Conservation (phyloP, 23 tunicate genomes). For the Aplidium turbinatum region DNA sequence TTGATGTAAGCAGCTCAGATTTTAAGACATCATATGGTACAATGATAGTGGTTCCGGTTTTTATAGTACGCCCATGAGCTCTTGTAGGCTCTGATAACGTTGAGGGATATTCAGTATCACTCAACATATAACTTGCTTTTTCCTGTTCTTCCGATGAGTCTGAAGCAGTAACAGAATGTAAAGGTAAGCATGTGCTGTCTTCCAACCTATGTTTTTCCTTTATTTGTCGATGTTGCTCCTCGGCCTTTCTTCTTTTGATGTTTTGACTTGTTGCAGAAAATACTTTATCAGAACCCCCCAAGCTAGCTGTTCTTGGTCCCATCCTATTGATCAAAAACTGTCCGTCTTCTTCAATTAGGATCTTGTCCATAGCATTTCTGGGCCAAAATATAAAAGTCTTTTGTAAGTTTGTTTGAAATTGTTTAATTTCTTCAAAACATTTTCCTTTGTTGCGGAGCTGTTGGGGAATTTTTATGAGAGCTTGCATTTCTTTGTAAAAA, state of each 20-base stretch:
- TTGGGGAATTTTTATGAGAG: conserved; percentile 8
- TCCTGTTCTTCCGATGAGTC: background rate
- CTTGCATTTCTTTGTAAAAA: conserved; percentile 7
- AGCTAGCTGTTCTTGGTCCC: conserved; percentile 17
- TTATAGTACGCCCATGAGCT: background rate
- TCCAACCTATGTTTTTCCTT: conserved; percentile 1
- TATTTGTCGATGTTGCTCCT: background rate
- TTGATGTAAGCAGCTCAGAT: conserved; percentile 11
- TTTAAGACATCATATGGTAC: conserved; percentile 12
- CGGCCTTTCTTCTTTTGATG: conserved; percentile 1
- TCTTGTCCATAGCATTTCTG: conserved; percentile 1
- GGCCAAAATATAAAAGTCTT: conserved; percentile 3
- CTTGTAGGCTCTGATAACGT: conserved; percentile 7
- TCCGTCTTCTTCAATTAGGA: background rate
- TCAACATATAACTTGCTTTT: conserved; percentile 7
- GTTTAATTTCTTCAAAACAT: background rate
- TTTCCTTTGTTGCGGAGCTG: conserved; percentile 4
- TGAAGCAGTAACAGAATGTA: conserved; percentile 1
- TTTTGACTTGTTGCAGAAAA: conserved; percentile 3
- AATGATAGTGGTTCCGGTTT: conserved; percentile 9
- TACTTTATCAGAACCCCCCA: conserved; percentile 9
- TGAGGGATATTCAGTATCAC: conserved; percentile 10
- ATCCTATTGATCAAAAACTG: conserved; percentile 12
- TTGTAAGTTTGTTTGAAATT: conserved; percentile 3
- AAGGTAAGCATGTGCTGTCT: background rate